Evolutionary conservation across 2,888 invertebrate genomes (phyloP).

Genomic region (Heteromyza rotundicornis): DNA sequence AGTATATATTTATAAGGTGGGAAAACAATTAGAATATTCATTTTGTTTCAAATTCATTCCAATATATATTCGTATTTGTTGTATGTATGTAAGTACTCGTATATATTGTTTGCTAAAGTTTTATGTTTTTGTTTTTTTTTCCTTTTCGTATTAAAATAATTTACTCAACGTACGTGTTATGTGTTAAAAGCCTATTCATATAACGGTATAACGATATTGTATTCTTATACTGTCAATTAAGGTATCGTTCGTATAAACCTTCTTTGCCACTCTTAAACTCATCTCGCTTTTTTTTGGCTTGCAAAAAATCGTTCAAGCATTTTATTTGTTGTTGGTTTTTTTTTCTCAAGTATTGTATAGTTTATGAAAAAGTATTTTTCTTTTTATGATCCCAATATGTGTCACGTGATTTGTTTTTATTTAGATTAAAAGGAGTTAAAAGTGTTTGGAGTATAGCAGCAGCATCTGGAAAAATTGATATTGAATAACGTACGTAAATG

Average conservation of each 20-base stretch:
- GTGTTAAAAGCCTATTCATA: conserved; percentile 31
- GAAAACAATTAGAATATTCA: conserved; percentile 57
- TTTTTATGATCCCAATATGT: conserved; percentile 26
- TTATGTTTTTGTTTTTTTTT: conserved; percentile 22
- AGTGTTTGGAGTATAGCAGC: too few species aligned
- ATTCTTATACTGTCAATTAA: conserved; percentile 36
- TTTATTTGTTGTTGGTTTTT: conserved; percentile 28
- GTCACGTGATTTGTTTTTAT: not conserved
- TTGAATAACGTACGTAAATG: too few species aligned
- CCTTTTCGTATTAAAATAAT: conserved; percentile 19
- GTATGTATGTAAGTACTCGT: too few species aligned
- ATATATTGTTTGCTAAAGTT: conserved; percentile 18
- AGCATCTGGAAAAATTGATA: too few species aligned
- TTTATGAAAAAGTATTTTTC: too few species aligned
- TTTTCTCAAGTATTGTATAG: too few species aligned
- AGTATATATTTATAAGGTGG: conserved; percentile 59
- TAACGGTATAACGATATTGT: conserved; percentile 40
- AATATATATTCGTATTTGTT: too few species aligned
- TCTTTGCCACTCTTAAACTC: too few species aligned
- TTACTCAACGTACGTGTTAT: not conserved
- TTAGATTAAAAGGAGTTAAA: too few species aligned
- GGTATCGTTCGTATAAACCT: conserved; percentile 48
- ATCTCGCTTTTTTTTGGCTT: conserved; percentile 30
- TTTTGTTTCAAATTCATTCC: conserved; percentile 30
- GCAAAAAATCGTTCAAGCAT: conserved; percentile 33